These are phyloP conservation scores for Thamnophis elegans DNA, from an alignment of 2,797 vertebrate species.

Conservation along the genomic window DNA sequence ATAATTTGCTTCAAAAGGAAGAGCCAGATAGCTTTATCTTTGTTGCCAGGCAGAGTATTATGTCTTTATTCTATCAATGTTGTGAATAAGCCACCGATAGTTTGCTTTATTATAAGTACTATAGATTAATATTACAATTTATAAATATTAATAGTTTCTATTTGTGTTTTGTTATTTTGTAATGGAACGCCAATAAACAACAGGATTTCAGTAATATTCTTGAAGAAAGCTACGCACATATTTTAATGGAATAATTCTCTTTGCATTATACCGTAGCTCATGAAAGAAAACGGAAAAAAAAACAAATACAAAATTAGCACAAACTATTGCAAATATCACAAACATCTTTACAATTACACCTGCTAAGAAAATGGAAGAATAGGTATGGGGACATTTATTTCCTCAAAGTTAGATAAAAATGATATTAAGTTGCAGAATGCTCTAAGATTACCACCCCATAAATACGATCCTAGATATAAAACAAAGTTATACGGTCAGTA, in stretches of 20 bases:
- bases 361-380: not conserved
- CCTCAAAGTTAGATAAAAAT: not conserved
- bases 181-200: not conserved
- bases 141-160: not conserved
- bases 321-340: slow-evolving; percentile 36
- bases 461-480: slow-evolving; percentile 22
- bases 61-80: not conserved
- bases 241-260: not conserved
- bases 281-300: not conserved
- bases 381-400: not conserved
- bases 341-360: slow-evolving; percentile 12
- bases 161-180: not conserved
- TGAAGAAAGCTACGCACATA: not conserved
- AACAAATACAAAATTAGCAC: slow-evolving; percentile 41
- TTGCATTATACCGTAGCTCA: not conserved
- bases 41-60: not conserved
- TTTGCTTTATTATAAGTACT: not conserved
- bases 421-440: not conserved
- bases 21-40: not conserved
- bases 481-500: slow-evolving; percentile 15
- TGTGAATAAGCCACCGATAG: not conserved
- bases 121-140: not conserved
- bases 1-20: not conserved
- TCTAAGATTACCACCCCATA: not conserved
- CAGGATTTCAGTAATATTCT: not conserved